These are phyloP conservation scores for Sylvilagus floridanus DNA, from an alignment of 2,797 vertebrate genomes.

Conservation along the genomic window DNA sequence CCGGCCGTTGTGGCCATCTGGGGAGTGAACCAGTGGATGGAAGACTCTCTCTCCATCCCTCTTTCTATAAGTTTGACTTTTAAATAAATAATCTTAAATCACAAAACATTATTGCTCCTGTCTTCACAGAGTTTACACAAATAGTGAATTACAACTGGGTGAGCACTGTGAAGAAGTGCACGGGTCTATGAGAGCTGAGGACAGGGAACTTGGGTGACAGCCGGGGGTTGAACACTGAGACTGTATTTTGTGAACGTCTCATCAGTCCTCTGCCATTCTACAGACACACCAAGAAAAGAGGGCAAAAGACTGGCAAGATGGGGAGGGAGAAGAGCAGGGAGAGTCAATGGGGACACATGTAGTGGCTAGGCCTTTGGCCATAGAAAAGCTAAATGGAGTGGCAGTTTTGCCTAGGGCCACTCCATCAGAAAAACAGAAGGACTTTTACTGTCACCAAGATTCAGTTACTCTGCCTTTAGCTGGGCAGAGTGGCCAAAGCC, in stretches of 20 bases:
- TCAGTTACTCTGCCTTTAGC: neutral
- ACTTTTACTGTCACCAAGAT: neutral
- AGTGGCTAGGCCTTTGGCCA: neutral
- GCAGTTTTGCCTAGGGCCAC: neutral
- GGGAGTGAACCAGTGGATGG: no score
- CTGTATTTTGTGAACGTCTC: neutral
- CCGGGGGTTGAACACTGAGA: neutral
- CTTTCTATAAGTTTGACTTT: no score
- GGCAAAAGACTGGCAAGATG: neutral
- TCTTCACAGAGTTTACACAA: neutral
- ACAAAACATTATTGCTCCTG: neutral
- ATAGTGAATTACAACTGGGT: neutral
- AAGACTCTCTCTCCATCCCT: no score
- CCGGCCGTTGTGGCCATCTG: no score
- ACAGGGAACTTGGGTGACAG: neutral
- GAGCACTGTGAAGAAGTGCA: neutral
- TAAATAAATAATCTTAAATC: no score
- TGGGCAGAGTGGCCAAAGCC: neutral
- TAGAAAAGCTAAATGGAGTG: neutral
- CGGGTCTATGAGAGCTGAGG: neutral
- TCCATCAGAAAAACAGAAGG: neutral
- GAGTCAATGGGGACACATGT: neutral
- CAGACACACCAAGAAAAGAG: neutral
- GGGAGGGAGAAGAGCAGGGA: no score
- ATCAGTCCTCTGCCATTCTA: neutral